Base-by-base conservation (phyloP, 2,797 vertebrate genomes). In the Malacoraja senta region DNA sequence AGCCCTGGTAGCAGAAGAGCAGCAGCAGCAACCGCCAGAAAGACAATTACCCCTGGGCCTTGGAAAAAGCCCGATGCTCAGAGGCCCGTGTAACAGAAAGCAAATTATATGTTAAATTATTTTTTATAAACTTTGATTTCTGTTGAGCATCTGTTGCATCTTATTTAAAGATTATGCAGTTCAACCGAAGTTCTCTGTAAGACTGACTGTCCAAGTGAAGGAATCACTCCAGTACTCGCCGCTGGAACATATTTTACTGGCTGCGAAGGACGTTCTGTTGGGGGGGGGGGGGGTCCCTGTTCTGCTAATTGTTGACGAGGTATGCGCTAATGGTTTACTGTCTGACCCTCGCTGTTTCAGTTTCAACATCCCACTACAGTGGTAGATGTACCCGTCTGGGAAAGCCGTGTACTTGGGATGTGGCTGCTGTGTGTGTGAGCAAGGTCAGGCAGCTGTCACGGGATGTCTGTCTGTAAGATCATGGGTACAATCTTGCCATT, bases 51-150 rank as follows among this genome's bases (percentile, higher is more conserved):
- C 79, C 98, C 98, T 0, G 98, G 99, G 6, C 98, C 98, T 0
- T 99, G 99, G 99, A 99, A 98, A 95, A 98, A 99, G 38, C 98
- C 98, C 8, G 96, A 96, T 65, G 95, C 97, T 44, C 98, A 96
- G 35, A 53, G 72, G 35, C 44, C 90, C 72, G 26, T 53, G 38
- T 76, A 92, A 92, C 90, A 29, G 71, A 53, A n/a, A 72, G 26
- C 35, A 76, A 76, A 92, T 38, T 92, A 74, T 53, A 74, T 58
- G 71, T 92, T 92, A 72, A 92, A 76, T 92, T 92, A 72, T 92
- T 76, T 92, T 92, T 53, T 92, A 53, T 92, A 92, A 74, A 88
- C 84, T 35, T 88, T 88, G 84, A 32, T 88, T 88, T 88, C 84
- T 88, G 84, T 88, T 68, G 65, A 88, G 29, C 32, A 65, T 44